Evolutionary conservation across 2,888 invertebrate species (phyloP).

Genomic region (Bimastos eiseni): DNA sequence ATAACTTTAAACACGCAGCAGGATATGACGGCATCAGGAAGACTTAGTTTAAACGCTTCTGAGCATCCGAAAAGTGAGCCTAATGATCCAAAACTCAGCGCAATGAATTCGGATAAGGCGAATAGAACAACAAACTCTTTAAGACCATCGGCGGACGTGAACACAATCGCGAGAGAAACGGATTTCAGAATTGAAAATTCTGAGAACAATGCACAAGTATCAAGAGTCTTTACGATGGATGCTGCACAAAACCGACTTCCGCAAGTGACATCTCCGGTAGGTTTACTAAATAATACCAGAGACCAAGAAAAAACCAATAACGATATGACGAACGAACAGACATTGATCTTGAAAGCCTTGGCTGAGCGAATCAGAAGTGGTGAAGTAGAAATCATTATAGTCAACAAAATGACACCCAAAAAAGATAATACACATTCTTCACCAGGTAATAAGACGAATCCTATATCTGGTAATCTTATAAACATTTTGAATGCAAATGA

Average conservation of each 20-base stretch:
- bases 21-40: not conserved
- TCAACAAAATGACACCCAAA: not conserved
- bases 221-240: not conserved
- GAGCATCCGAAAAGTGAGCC: not conserved
- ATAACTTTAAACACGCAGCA: not conserved
- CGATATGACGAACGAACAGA: not conserved
- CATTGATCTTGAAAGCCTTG: not conserved
- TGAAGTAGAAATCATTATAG: constrained; percentile 6
- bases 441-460: not conserved
- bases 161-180: not conserved
- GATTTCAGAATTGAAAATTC: not conserved
- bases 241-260: not conserved
- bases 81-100: not conserved
- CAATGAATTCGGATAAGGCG: not conserved
- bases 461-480: not conserved
- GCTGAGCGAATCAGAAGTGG: not conserved
- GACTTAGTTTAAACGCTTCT: not conserved
- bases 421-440: not conserved
- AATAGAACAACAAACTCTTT: not conserved
- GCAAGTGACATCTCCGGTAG: not conserved
- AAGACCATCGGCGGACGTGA: not conserved
- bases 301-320: not conserved
- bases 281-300: not conserved
- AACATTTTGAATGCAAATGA: not conserved
- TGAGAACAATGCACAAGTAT: not conserved